Evolutionary conservation across 2,797 vertebrate genomes (phyloP).

Genomic region (Poeciliopsis infans): DNA sequence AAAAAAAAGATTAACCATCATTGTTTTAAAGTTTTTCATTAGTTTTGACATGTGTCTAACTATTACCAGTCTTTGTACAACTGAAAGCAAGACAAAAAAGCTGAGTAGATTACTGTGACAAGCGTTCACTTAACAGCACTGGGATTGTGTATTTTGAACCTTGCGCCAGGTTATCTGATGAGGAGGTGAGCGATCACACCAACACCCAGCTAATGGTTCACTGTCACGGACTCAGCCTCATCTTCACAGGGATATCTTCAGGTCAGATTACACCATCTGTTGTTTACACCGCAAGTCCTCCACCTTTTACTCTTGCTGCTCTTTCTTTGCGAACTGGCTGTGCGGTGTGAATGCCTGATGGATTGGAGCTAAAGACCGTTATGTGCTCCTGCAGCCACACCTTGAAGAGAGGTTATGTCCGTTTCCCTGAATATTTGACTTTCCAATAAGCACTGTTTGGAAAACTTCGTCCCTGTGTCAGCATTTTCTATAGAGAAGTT

Average conservation of each 20-base stretch:
- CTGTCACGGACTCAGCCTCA: background rate
- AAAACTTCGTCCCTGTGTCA: background rate
- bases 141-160: background rate
- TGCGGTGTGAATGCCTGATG: background rate
- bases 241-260: background rate
- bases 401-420: background rate
- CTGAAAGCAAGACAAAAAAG: background rate
- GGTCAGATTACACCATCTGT: conserved; percentile 5
- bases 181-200: background rate
- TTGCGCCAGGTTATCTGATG: background rate
- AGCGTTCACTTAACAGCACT: background rate
- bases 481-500: background rate
- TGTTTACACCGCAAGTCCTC: conserved; percentile 1
- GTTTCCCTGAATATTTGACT: background rate
- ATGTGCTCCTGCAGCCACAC: background rate
- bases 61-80: background rate
- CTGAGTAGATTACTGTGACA: background rate
- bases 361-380: background rate
- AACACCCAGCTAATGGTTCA: background rate
- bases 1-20: background rate
- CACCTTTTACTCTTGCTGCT: conserved; percentile 5
- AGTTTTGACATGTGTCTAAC: background rate
- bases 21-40: background rate
- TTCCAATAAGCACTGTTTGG: background rate
- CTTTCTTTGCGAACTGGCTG: background rate